Base-by-base conservation (phyloP, 2,113 vertebrate genomes). In the Sphaerodactylus townsendi region DNA sequence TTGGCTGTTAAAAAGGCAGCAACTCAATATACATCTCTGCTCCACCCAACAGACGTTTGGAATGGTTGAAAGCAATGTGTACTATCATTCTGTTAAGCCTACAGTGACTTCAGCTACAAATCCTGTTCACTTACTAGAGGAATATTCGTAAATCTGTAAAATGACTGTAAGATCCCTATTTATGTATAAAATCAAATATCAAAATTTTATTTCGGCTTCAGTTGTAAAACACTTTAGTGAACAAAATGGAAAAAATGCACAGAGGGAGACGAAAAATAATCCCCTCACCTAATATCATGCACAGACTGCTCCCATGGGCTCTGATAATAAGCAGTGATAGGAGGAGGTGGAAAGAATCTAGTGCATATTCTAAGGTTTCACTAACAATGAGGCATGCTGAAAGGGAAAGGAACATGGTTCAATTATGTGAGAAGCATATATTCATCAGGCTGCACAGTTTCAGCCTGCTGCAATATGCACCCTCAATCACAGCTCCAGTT, bases 351-450 rank as follows among this genome's bases (percentile, higher is more conserved):
- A 19, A 4, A 6, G 14, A 79, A 66, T 15, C 82, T 86, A 68
- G 65, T 6, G 30, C 79, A 78, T 37, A 33, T 44, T 86, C 44
- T 50, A 28, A 19, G 72, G 64, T 44, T 59, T 44, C 70, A 37
- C 25, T 28, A 44, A 82, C 77, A 85, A 25, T 64, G n/a, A 77
- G 64, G 33, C 19, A 48, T 3, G 2, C 90, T 81, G 88, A 91
- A 93, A 37, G 79, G 66, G 82, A 93, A 37, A 77, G 70, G 83
- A 84, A 75, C 88, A 93, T 87, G 81, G 87, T 59, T 64, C 72
- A 25, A 66, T 86, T 83, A 10, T 62, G 10, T 2, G 79, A 85
- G 77, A 11, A 79, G 33, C 41, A 68, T 35, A 68, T 41, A 66
- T 79, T 44, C 59, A 66, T 79, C 77, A 50, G 21, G 25, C 28